Evolutionary conservation across 2,113 vertebrate species (phyloP).

Genomic region (Promerops cafer): DNA sequence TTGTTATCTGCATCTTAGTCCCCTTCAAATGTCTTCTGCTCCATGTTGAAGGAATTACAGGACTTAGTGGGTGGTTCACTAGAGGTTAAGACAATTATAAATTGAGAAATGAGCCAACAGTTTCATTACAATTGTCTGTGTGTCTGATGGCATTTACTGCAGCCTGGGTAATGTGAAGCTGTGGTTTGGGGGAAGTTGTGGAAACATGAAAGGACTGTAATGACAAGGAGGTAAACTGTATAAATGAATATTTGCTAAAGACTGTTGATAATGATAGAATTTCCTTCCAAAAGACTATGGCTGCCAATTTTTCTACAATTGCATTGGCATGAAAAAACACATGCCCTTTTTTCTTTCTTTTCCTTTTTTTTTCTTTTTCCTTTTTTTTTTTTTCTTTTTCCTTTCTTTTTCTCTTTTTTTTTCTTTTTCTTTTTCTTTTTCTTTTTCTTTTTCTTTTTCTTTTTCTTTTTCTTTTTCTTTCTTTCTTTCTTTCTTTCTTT

Average conservation of each 20-base stretch:
- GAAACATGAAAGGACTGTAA: background rate
- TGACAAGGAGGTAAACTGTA: background rate
- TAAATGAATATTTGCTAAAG: background rate
- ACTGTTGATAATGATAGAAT: background rate
- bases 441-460: no score
- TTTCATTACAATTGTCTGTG: background rate
- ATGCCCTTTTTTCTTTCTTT: rapidly evolving
- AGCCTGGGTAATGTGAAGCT: background rate
- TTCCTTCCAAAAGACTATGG: background rate
- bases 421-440: background rate
- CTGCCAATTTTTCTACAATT: background rate
- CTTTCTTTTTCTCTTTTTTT: background rate
- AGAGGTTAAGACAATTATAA: background rate
- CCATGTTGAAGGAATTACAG: background rate
- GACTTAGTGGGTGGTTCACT: background rate
- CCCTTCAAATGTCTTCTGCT: background rate
- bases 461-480: no score
- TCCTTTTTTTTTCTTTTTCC: rapidly evolving
- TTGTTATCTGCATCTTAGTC: background rate
- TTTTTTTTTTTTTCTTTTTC: background rate
- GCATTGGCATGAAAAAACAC: background rate
- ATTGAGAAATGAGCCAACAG: background rate
- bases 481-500: background rate
- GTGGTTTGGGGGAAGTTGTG: background rate
- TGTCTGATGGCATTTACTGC: background rate